Evolutionary conservation across 1,140 invertebrate species (phyloP), one percentile per base, ranked within the genome.

Genomic region (Drosophila ogumai): DNA sequence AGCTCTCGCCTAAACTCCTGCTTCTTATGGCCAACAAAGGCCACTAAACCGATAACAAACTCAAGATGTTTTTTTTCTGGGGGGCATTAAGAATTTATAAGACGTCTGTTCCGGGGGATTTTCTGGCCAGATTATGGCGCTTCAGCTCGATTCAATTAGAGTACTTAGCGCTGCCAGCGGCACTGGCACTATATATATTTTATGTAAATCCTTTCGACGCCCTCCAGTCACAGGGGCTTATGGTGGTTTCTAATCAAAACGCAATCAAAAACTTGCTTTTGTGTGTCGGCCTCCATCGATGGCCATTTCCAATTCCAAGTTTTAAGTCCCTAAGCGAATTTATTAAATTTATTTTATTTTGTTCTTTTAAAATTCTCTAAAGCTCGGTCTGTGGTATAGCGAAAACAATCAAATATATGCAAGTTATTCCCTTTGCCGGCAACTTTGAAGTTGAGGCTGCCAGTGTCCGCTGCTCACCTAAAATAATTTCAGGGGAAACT

Each of bases 261-360:
- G 31, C 68, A 88, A 75, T 84, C 76, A 67, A 90, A 82, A 84
- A 64, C 40, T 52, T 55, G 52, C 56, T 58, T 79, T 28, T 13
- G 32, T 6, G 10, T 17, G 6, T 25, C 22, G 38, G 10, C 28
- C 38, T 17, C 36, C 65, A 47, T 77, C 61, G 46, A 60, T 66
- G 71, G 66, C 46, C 68, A 68, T 61, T 90, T 61, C 28, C 85
- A 88, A 90, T 85, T 90, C 55, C 47, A 85, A 90, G 65, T 88
- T 85, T 73, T 65, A 66, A 90, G 73, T 75, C 81, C 74, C 81
- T 46, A 52, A 72, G 63, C 66, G 67, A 85, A 72, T 77, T 80
- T 75, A 77, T 73, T 73, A 58, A 84, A 84, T 77, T 66, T 71
- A 54, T 36, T 77, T 66, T 64, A 64, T 82, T 77, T 73, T 57